Evolutionary conservation across 2,797 vertebrate genomes (phyloP).

Genomic region (Eleutherodactylus coqui): DNA sequence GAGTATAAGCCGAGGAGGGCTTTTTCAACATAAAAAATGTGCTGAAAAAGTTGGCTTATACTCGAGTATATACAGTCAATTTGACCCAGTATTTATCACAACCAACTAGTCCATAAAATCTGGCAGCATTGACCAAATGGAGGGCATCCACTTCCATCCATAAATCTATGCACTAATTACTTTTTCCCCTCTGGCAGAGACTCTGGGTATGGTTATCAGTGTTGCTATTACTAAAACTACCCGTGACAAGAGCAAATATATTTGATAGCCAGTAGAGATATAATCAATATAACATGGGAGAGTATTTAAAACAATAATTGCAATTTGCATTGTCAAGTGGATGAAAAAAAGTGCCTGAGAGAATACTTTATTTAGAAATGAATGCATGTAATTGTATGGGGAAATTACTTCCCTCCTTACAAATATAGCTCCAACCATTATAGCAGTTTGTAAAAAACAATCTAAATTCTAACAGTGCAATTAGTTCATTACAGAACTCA

Average conservation of each 20-base stretch:
- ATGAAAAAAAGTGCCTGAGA: background rate
- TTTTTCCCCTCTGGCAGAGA: background rate
- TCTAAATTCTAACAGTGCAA: background rate
- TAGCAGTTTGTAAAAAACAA: constrained; percentile 1
- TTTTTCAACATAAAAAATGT: too few relatives aligned
- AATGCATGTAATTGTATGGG: background rate
- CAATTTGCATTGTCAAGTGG: background rate
- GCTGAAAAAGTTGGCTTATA: too few relatives aligned
- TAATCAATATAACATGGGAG: background rate
- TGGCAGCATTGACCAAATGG: too few relatives aligned
- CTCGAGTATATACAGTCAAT: too few relatives aligned
- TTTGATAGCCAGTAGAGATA: background rate
- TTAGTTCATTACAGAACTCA: background rate
- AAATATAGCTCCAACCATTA: background rate
- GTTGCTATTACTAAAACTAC: background rate
- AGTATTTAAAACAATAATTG: constrained; percentile 9
- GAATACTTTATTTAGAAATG: background rate
- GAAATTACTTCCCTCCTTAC: constrained; percentile 15
- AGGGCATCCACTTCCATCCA: background rate
- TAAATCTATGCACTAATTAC: background rate
- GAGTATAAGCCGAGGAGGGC: too few relatives aligned
- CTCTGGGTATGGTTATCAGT: background rate
- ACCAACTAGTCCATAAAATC: too few relatives aligned
- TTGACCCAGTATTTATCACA: too few relatives aligned
- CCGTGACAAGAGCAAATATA: background rate